Percentiles rank a stretch among this genome's conserved stretches.
Evolutionary conservation across 2,888 invertebrate genomes (phyloP).

Genomic region (Scelioninae gen. 1): DNA sequence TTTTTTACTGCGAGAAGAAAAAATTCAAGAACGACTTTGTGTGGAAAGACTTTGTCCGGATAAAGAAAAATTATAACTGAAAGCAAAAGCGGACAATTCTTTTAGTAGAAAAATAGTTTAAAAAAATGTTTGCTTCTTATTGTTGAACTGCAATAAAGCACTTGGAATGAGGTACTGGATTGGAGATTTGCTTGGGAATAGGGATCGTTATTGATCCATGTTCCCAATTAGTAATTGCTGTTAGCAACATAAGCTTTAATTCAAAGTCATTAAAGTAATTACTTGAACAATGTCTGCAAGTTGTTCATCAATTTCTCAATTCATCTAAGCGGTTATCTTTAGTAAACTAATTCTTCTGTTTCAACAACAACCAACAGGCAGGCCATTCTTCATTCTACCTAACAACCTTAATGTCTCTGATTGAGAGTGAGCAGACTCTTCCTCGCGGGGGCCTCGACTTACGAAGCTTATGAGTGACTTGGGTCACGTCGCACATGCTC

Average conservation of each 20-base stretch:
- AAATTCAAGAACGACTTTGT: slow-evolving; percentile 56
- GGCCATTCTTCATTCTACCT: slow-evolving; percentile 56
- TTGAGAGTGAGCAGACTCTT: slow-evolving; percentile 64
- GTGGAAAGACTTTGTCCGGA: slow-evolving; percentile 41
- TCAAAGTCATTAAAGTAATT: slow-evolving; percentile 14
- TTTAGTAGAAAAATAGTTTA: too few species aligned
- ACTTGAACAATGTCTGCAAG: neutral
- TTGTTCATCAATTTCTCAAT: slow-evolving; percentile 29
- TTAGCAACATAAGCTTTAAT: too few species aligned
- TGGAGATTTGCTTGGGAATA: too few species aligned
- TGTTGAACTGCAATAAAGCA: too few species aligned
- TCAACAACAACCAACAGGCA: slow-evolving; percentile 53
- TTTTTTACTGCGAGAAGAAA: slow-evolving; percentile 36
- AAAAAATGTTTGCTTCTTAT: too few species aligned
- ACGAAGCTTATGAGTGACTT: slow-evolving; percentile 77
- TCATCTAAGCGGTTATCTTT: slow-evolving; percentile 24
- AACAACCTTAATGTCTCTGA: slow-evolving; percentile 64
- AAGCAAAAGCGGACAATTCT: too few species aligned
- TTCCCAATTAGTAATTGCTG: too few species aligned
- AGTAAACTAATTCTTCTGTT: slow-evolving; percentile 46
- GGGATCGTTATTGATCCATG: too few species aligned
- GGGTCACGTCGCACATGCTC: slow-evolving; percentile 77
- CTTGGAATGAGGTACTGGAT: too few species aligned
- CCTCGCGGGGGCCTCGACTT: slow-evolving; percentile 63
- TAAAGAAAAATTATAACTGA: slow-evolving; percentile 31